Evolutionary conservation across 2,797 vertebrate genomes (phyloP).

Genomic region (Selene dorsalis): DNA sequence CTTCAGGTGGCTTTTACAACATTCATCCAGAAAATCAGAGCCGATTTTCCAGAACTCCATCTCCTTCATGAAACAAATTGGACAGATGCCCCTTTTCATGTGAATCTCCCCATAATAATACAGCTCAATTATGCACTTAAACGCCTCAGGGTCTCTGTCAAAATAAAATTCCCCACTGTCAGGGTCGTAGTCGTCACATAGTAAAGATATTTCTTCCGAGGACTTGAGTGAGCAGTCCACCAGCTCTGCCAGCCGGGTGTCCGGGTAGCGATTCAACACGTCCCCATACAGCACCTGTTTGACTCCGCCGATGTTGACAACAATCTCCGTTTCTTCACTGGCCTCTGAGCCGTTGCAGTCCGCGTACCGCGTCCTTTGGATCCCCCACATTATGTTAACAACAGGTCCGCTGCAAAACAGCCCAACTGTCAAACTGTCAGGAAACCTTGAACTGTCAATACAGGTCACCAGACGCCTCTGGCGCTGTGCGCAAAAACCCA

Average conservation of each 20-base stretch:
- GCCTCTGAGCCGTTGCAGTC: slow-evolving; percentile 84
- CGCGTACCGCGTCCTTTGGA: slow-evolving; percentile 81
- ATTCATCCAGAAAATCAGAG: slow-evolving; percentile 91
- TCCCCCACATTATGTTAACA: slow-evolving; percentile 81
- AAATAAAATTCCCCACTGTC: slow-evolving; percentile 95
- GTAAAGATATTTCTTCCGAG: slow-evolving; percentile 86
- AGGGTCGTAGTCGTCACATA: slow-evolving; percentile 96
- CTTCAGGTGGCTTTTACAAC: slow-evolving; percentile 89
- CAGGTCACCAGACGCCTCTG: slow-evolving; percentile 11
- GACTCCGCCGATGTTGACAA: slow-evolving; percentile 95
- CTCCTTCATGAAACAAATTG: slow-evolving; percentile 95
- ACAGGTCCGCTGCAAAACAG: slow-evolving; percentile 39
- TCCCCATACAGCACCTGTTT: slow-evolving; percentile 90
- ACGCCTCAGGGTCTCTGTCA: slow-evolving; percentile 95
- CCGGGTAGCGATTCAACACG: slow-evolving; percentile 90
- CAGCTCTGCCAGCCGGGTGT: slow-evolving; percentile 92
- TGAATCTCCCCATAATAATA: slow-evolving; percentile 96
- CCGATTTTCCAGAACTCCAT: slow-evolving; percentile 98
- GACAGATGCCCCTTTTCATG: slow-evolving; percentile 95
- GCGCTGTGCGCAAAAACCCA: slow-evolving; percentile 55
- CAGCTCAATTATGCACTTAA: slow-evolving; percentile 92
- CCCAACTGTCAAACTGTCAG: no score
- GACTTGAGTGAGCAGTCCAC: slow-evolving; percentile 83
- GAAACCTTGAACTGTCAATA: no score
- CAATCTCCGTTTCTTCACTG: slow-evolving; percentile 89